These are phyloP conservation scores for Pocillopora damicornis DNA, from an alignment of 64 coral and sea anemone genomes.

Conservation along the genomic window DNA sequence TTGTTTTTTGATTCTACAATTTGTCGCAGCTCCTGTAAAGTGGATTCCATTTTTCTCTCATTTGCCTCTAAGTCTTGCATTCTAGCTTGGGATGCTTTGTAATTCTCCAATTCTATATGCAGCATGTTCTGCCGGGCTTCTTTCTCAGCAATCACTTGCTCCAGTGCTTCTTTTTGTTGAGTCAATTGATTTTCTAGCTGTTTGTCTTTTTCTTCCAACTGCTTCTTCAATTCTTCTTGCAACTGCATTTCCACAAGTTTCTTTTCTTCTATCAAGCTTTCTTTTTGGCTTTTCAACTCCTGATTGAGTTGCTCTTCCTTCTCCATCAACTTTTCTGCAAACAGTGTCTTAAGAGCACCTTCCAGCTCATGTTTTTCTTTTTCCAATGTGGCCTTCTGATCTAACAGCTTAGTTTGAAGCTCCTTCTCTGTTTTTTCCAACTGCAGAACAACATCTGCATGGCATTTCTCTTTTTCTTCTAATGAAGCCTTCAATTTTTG, in stretches of 20 bases:
- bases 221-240: slow-evolving; percentile 68
- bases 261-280: slow-evolving; percentile 84
- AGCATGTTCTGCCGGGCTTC: slow-evolving; percentile 75
- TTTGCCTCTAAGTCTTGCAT: slow-evolving; percentile 78
- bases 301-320: slow-evolving; percentile 70
- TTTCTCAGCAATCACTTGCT: slow-evolving; percentile 84
- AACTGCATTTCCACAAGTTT: slow-evolving; percentile 59
- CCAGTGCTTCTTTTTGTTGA: slow-evolving; percentile 70
- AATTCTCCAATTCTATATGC: slow-evolving; percentile 71
- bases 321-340: slow-evolving; percentile 60
- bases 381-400: slow-evolving; percentile 75
- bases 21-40: slow-evolving; percentile 63
- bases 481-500: slow-evolving; percentile 59
- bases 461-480: slow-evolving; percentile 76
- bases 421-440: slow-evolving; percentile 71
- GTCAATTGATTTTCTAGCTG: slow-evolving; percentile 77
- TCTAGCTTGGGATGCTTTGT: slow-evolving; percentile 71
- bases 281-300: slow-evolving; percentile 73
- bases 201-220: slow-evolving; percentile 92
- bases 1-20: slow-evolving; percentile 78
- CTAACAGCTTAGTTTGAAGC: slow-evolving; percentile 64
- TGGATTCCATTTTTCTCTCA: slow-evolving; percentile 76
- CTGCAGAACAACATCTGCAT: slow-evolving; percentile 53
- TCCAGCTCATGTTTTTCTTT: slow-evolving; percentile 74
- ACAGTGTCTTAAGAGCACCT: slow-evolving; percentile 50